Base-by-base conservation (phyloP, 2,888 invertebrate species). In the Dyspetes luteomarginatus region DNA sequence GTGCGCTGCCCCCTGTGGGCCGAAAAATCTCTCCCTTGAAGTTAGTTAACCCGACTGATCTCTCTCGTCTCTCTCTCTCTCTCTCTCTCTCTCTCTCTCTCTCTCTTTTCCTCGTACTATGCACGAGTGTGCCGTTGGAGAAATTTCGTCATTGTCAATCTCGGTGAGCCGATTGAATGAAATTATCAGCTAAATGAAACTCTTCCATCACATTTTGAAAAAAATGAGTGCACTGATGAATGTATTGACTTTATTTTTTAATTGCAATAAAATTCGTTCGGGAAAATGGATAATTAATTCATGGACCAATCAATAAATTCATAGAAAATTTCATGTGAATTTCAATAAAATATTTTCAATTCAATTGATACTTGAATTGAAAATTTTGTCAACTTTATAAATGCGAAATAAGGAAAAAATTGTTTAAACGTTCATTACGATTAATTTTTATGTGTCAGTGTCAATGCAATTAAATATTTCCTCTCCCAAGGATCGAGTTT, bases 11-110 rank as follows among this genome's bases (percentile, higher is more conserved):
- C 4, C 45, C n/a, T 12, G 3, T 64, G 43, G 3, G 36, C 26
- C 30, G 4, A 50, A 68, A 72, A 77, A 73, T 65, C 36, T 64
- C 65, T 65, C 56, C 69, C 60, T 71, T 45, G 45, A 41, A 50
- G 64, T 43, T 64, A 43, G 48, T 68, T 68, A 41, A 69, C 50
- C 28, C 45, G 15, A 48, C n/a, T 4, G 48, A n/a, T n/a, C n/a
- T n/a, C n/a, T n/a, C n/a, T n/a, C 36, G 9, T 7, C 12, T 12
- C 36, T 36, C 36, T 36, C 36, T 36, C 12, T 3, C 36, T 3
- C 36, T 1, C 36, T 4, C 36, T 4, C 7, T 36, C 36, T 5
- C 5, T 9, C 9, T 9, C 7, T 9, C 36, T 36, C 9, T 36
- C 5, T n/a, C n/a, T n/a, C n/a, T n/a, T n/a, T n/a, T n/a, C n/a